These are phyloP conservation scores for Dynastes tityus DNA, from an alignment of 2,888 invertebrate genomes.

Conservation along the genomic window DNA sequence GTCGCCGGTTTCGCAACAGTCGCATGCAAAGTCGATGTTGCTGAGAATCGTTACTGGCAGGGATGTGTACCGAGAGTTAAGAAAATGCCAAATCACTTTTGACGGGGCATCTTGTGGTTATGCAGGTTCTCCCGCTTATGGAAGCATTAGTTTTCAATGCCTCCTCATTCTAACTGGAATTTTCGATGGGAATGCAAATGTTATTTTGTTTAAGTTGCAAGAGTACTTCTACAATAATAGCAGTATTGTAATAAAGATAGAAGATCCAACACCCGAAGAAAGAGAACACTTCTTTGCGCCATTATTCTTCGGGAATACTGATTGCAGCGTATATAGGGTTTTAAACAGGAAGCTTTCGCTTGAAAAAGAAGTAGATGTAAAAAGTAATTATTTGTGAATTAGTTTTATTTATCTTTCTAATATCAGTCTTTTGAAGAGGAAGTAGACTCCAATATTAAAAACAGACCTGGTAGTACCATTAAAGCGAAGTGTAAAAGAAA, in stretches of 20 bases:
- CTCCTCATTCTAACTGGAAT: neutral
- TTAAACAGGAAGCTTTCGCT: neutral
- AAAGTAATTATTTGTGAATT: slow-evolving; percentile 26
- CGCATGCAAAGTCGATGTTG: no score
- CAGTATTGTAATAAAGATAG: slow-evolving; percentile 63
- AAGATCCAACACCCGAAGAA: slow-evolving; percentile 65
- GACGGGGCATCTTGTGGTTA: no score
- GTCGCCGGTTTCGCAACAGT: no score
- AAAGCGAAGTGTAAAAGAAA: slow-evolving; percentile 15
- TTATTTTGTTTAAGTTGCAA: slow-evolving; percentile 60
- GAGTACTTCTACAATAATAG: slow-evolving; percentile 66
- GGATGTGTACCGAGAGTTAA: no score
- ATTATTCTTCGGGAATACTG: slow-evolving; percentile 62
- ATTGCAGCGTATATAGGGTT: slow-evolving; percentile 53
- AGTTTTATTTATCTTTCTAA: slow-evolving; percentile 19
- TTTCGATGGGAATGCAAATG: slow-evolving; percentile 9
- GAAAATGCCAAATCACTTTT: no score
- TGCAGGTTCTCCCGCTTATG: no score
- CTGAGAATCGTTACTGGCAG: no score
- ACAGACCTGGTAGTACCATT: neutral
- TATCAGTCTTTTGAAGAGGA: slow-evolving; percentile 35
- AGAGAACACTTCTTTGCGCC: slow-evolving; percentile 65
- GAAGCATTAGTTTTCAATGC: no score
- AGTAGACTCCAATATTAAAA: neutral
- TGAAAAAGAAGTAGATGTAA: neutral